Base-by-base conservation (phyloP, 2,113 vertebrate genomes). In the Meleagris gallopavo region DNA sequence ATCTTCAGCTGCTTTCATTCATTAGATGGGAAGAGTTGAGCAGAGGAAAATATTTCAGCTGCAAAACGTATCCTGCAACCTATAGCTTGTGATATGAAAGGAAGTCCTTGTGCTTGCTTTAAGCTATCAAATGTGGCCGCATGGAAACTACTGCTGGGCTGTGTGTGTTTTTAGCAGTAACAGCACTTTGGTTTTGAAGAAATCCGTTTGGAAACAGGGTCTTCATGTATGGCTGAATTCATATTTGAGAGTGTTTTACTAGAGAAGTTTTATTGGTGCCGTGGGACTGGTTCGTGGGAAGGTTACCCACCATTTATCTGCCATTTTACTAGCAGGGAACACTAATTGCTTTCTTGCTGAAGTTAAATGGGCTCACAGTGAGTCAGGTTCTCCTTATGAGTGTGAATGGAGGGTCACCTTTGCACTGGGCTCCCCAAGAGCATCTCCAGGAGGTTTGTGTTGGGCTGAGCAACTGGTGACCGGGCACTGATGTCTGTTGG, bases 401-500 rank as follows among this genome's bases (percentile, higher is more conserved):
- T 58, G 69, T 34, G 21, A 8, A 45, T 9, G 20, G n/a, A 34
- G 60, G 75, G 50, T 73, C 65, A 19, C 50, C 40, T 81, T 69
- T 73, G 40, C 13, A 2, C 29, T 12, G 17, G 71, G 61, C 36
- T 65, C 36, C 40, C 29, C 34, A 6, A 14, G 32, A 77, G 10
- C 11, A 12, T 48, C 66, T 27, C 4, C 3, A 10, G 18, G 24
- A 64, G 15, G 40, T 4, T 14, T 24, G 11, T 20, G 32, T 24
- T 48, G 52, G 71, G 27, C 50, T 36, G 25, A 62, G 48, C 29
- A 18, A 32, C 8, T 4, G 1, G 29, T 8, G 6, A 9, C 15
- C 14, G 58, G n/a, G 18, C 3, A 1, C 6, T 3, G 12, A 15
- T 46, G 32, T 34, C 2, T 0, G 27, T 29, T 54, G 27, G 52